These are phyloP conservation scores for Andrena flavipes DNA, from an alignment of 2,888 invertebrate species.

Conservation along the genomic window DNA sequence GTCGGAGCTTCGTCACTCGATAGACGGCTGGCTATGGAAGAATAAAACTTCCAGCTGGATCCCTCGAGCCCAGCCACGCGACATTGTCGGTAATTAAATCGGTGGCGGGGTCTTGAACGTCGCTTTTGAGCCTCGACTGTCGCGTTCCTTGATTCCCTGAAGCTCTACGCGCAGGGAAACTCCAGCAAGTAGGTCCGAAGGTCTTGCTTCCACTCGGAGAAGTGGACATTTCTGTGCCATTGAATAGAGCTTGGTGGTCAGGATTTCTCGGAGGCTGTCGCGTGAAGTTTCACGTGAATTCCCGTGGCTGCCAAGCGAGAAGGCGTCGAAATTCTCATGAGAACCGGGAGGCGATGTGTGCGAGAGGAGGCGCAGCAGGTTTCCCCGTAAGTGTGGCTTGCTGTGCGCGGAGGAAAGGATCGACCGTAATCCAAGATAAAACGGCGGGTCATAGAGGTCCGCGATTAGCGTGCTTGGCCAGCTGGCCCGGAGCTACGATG, in stretches of 20 bases:
- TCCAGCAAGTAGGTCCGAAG: neutral
- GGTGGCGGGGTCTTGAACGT: neutral
- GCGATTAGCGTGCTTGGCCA: slow-evolving; percentile 66
- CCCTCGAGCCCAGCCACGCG: slow-evolving; percentile 15
- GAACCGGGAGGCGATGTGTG: neutral
- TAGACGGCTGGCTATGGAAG: slow-evolving; percentile 27
- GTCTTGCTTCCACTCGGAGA: neutral
- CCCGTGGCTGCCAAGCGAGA: neutral
- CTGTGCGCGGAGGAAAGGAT: slow-evolving; percentile 35
- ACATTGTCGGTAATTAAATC: slow-evolving; percentile 36
- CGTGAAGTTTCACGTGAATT: too few relatives aligned
- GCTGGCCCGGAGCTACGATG: slow-evolving; percentile 60
- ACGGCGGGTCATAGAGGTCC: slow-evolving; percentile 64
- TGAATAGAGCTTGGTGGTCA: too few relatives aligned
- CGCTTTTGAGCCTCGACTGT: neutral
- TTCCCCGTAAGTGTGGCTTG: slow-evolving; percentile 28
- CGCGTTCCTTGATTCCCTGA: neutral
- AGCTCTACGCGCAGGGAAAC: too few relatives aligned
- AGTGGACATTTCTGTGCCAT: too few relatives aligned
- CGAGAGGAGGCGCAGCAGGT: slow-evolving; percentile 9
- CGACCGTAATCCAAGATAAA: slow-evolving; percentile 55
- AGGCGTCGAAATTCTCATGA: slow-evolving; percentile 19
- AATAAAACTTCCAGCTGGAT: slow-evolving; percentile 40
- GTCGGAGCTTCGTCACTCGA: slow-evolving; percentile 49
- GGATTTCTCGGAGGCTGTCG: too few relatives aligned